Conservation (phyloP, 2,797 vertebrate species). For the Phylloscopus collybita region DNA sequence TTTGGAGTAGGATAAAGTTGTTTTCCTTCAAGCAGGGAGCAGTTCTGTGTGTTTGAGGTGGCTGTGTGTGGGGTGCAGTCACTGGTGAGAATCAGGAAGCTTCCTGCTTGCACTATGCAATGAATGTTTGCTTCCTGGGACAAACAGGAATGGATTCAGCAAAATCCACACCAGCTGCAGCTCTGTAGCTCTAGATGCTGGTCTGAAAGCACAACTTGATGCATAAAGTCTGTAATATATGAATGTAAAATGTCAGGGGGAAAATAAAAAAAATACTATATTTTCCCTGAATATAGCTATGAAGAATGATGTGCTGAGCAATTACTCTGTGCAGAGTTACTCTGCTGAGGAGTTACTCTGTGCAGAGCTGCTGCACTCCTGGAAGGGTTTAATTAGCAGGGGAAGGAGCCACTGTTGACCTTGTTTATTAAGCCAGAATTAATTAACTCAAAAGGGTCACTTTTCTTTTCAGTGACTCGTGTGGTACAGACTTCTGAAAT, state of each 20-base stretch:
- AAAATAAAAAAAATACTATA: not conserved
- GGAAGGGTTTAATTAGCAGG: not conserved
- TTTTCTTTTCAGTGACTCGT: not conserved
- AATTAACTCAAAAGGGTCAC: constrained; percentile 28
- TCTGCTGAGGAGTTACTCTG: not conserved
- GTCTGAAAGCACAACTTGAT: constrained; percentile 17
- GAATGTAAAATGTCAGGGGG: not conserved
- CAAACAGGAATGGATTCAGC: not conserved
- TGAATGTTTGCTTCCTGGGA: constrained; percentile 16
- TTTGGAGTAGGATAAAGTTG: not conserved
- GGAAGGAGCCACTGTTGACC: constrained; percentile 12
- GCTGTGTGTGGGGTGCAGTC: not conserved
- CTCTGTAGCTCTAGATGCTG: not conserved
- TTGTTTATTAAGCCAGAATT: constrained; percentile 34
- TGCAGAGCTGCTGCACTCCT: not conserved
- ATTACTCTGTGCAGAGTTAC: not conserved
- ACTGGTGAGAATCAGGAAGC: not conserved
- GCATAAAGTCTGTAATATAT: constrained; percentile 19
- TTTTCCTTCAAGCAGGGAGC: not conserved
- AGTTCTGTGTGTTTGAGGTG: not conserved
- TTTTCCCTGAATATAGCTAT: not conserved
- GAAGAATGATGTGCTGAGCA: not conserved
- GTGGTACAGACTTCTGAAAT: not conserved
- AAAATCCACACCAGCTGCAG: not conserved
- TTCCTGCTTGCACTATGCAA: not conserved